A percentile compares a stretch with the other conserved stretches of the same genome.
Evolutionary conservation across 2,113 vertebrate genomes (phyloP).

Genomic region (Melanocharis versteri): DNA sequence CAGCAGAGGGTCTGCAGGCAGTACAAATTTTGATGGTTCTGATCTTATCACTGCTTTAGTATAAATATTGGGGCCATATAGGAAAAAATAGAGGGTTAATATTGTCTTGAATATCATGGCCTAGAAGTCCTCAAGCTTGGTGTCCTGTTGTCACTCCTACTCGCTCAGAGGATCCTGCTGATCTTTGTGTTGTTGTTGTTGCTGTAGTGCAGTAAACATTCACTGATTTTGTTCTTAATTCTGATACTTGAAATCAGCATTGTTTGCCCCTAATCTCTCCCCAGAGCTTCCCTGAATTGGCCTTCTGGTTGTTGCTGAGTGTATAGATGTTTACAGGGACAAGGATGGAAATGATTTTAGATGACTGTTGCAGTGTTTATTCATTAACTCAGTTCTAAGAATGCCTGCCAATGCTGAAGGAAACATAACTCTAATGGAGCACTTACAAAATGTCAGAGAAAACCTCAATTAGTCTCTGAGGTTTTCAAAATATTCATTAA

Average conservation of each 20-base stretch:
- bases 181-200: not conserved
- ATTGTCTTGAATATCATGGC: not conserved
- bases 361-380: not conserved
- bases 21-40: not conserved
- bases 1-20: not conserved
- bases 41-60: not conserved
- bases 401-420: not conserved
- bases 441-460: not conserved
- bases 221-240: not conserved
- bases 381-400: not conserved
- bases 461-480: not conserved
- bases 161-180: not conserved
- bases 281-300: not conserved
- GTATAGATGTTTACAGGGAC: not conserved
- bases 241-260: not conserved
- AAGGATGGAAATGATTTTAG: not conserved
- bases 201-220: not conserved
- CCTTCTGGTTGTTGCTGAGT: not conserved
- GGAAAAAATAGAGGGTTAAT: not conserved
- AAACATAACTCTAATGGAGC: conserved; percentile 7
- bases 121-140: not conserved
- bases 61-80: not conserved
- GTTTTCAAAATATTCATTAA: not conserved
- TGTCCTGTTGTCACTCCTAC: too few relatives aligned
- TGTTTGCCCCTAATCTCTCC: not conserved